Percentiles rank a stretch among this genome's conserved stretches.
Conservation (phyloP, 2,113 vertebrate genomes). For the Phyllopteryx taeniolatus region DNA sequence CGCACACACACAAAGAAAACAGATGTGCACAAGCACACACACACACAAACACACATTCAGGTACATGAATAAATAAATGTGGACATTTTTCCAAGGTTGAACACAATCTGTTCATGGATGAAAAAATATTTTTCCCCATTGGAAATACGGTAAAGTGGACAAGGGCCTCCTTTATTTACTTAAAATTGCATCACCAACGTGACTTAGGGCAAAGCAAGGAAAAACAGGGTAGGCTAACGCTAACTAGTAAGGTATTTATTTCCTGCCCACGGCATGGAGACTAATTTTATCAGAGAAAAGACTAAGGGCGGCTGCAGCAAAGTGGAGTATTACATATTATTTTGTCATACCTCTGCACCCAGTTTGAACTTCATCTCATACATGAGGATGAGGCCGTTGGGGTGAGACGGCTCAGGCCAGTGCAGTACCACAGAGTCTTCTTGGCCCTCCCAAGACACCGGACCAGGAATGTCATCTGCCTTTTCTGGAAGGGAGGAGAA, state of each 20-base stretch:
- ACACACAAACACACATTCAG: not conserved
- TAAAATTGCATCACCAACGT: not conserved
- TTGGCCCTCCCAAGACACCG: constrained; percentile 79
- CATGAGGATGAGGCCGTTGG: constrained; percentile 93
- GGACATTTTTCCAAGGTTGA: not conserved
- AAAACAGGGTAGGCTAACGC: not conserved
- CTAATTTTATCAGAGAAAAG: too few relatives aligned
- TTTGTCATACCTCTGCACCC: constrained; percentile 80
- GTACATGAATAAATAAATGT: not conserved
- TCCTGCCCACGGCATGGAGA: too few relatives aligned
- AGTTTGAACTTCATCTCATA: constrained; percentile 93
- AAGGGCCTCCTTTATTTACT: not conserved
- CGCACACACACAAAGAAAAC: not conserved
- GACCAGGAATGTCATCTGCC: constrained; percentile 90
- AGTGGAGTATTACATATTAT: not conserved
- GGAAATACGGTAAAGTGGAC: too few relatives aligned
- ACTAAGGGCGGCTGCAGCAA: too few relatives aligned
- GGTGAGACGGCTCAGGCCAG: constrained; percentile 84
- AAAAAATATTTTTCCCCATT: not conserved
- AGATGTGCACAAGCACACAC: not conserved
- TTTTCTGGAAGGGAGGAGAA: constrained; percentile 76
- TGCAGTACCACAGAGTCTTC: constrained; percentile 85
- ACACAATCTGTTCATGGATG: not conserved
- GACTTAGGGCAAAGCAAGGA: not conserved
- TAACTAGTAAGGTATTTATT: too few relatives aligned